These are phyloP conservation scores for Hyles lineata DNA, from an alignment of 2,888 invertebrate genomes.

Conservation along the genomic window DNA sequence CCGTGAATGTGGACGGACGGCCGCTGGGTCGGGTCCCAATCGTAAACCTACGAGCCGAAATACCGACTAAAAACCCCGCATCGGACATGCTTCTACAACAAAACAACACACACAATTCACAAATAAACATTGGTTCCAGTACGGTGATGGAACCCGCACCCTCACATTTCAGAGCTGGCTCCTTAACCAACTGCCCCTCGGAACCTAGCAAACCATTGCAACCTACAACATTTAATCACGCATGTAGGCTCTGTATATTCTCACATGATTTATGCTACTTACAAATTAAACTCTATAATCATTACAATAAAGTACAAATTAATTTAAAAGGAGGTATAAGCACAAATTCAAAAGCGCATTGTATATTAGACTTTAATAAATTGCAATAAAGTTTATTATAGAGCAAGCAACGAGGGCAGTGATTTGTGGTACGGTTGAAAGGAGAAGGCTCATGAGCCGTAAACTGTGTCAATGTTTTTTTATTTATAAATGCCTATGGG, in stretches of 20 bases:
- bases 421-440: conserved; percentile 10
- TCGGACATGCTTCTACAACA: too few relatives aligned
- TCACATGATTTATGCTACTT: not conserved
- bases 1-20: too few relatives aligned
- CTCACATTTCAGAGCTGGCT: too few relatives aligned
- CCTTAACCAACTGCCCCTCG: too few relatives aligned
- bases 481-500: conserved; percentile 11
- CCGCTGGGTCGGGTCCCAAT: too few relatives aligned
- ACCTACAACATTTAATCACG: not conserved
- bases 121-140: too few relatives aligned
- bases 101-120: too few relatives aligned
- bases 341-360: not conserved
- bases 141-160: too few relatives aligned
- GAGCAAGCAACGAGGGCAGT: not conserved
- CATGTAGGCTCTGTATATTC: too few relatives aligned
- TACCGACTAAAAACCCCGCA: too few relatives aligned
- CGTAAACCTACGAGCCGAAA: too few relatives aligned
- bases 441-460: not conserved
- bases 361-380: not conserved
- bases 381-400: not conserved
- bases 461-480: conserved; percentile 21
- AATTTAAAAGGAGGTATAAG: not conserved
- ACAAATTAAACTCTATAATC: not conserved
- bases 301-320: conserved; percentile 3
- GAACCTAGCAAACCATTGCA: not conserved